Evolutionary conservation across 2,888 invertebrate genomes (phyloP).

Genomic region (Eristalinus aeneus): DNA sequence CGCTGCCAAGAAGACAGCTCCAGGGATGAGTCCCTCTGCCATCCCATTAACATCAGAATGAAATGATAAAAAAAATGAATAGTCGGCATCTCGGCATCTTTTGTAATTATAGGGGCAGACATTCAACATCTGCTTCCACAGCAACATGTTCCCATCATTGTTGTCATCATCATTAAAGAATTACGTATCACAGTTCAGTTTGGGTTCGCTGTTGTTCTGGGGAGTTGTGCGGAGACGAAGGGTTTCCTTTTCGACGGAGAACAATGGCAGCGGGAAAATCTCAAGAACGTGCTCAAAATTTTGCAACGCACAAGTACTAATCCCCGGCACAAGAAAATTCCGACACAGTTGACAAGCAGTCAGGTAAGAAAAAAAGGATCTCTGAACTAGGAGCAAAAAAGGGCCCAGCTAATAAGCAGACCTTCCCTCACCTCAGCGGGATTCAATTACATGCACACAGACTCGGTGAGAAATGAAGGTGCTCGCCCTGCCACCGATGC

Average conservation of each 20-base stretch:
- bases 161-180: slow-evolving; percentile 51
- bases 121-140: slow-evolving; percentile 60
- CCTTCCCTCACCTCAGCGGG: slow-evolving; percentile 37
- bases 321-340: neutral
- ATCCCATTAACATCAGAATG: slow-evolving; percentile 38
- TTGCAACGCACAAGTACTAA: slow-evolving; percentile 52
- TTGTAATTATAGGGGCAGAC: slow-evolving; percentile 64
- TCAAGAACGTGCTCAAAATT: slow-evolving; percentile 68
- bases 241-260: neutral
- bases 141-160: slow-evolving; percentile 68
- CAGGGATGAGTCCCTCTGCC: slow-evolving; percentile 42
- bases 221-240: neutral
- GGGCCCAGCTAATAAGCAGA: slow-evolving; percentile 62
- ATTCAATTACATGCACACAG: slow-evolving; percentile 63
- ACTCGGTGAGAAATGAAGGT: slow-evolving; percentile 23
- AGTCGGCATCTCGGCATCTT: slow-evolving; percentile 8
- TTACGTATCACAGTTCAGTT: slow-evolving; percentile 36
- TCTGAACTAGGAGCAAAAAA: slow-evolving; percentile 28
- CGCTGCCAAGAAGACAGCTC: slow-evolving; percentile 24
- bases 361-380: slow-evolving; percentile 41
- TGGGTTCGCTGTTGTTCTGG: neutral
- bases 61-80: neutral
- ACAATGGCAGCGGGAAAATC: slow-evolving; percentile 28
- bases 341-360: slow-evolving; percentile 62
- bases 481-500: slow-evolving; percentile 3